These are phyloP conservation scores for Sebastes jordani DNA, from an alignment of 2,797 vertebrate genomes.

Conservation along the genomic window DNA sequence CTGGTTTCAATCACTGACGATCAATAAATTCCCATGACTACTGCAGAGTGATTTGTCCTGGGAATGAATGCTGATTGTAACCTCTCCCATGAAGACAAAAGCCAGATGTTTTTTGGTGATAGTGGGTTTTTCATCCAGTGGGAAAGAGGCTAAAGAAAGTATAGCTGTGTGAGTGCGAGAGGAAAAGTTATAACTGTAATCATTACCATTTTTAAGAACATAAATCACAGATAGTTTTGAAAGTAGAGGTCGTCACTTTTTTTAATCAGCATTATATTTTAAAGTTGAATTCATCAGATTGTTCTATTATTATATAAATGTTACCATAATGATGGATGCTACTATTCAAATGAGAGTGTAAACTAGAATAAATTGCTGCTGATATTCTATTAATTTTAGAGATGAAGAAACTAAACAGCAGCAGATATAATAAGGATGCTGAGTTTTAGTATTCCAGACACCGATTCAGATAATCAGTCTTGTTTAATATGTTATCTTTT, in stretches of 20 bases:
- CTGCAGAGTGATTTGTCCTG: not conserved
- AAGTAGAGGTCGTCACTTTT: not conserved
- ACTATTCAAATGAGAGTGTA: not conserved
- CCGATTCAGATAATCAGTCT: constrained; percentile 7
- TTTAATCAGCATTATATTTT: constrained; percentile 32
- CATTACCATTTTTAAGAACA: not conserved
- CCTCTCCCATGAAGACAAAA: not conserved
- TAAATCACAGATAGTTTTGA: constrained; percentile 16
- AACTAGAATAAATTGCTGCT: not conserved
- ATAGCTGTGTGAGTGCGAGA: not conserved
- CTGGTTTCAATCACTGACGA: too few relatives aligned
- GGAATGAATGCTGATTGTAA: not conserved
- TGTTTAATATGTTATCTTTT: constrained; percentile 30
- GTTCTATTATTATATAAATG: not conserved
- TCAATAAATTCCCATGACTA: too few relatives aligned
- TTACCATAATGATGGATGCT: constrained; percentile 1
- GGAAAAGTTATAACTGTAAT: constrained; percentile 10
- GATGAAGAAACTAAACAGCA: not conserved
- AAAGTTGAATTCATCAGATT: not conserved
- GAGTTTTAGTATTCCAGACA: constrained; percentile 16
- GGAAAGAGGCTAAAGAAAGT: not conserved
- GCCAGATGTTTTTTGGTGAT: not conserved
- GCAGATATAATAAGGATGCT: not conserved
- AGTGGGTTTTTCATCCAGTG: not conserved
- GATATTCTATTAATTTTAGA: not conserved